Base-by-base conservation (phyloP, 2,113 vertebrate species). In the Haplochromis burtoni region DNA sequence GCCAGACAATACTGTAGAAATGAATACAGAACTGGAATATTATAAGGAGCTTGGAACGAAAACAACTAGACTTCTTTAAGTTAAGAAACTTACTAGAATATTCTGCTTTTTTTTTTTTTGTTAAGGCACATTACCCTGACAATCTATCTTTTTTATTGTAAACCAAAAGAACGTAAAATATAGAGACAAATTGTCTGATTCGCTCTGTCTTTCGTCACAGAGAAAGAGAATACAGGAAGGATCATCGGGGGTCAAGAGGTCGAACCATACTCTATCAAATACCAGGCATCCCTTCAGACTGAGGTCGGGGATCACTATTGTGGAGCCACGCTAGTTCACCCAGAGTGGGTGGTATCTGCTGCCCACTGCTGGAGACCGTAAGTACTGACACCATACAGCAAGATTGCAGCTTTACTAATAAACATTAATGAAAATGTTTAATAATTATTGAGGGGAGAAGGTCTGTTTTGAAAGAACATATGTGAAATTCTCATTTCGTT, bases 311-410 rank as follows among this genome's bases (percentile, higher is more conserved):
- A 12, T 0, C 96, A 97, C 86, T 96, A 93, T 83, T 97, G 97
- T 90, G 96, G 96, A 49, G 96, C 88, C 9, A 95, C 95, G 3
- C 71, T 96, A 5, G 81, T 97, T 80, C 84, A 93, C 9, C 59
- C 85, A 4, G 81, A 93, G 57, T 97, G 95, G 96, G 95, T 97
- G 90, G 88, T 96, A 59, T 95, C 96, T 95, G 97, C 96, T 86
- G 96, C 96, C 90, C 96, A 96, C 95, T 97, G 97, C 93, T 95
- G 94, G 93, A 97, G 91, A 89, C 93, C 93, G 97, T 98, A 82
- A 86, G 97, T 96, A 92, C 51, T 90, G 81, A 86, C 33, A 42
- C 53, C 12, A 80, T 3, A 31, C 9, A 8, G 11, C 24, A 49
- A 49, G 13, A 6, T 26, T 33, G 57, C 11, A 21, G 26, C 26